Evolutionary conservation across 1,140 invertebrate species (phyloP).

Genomic region (Maniola jurtina): DNA sequence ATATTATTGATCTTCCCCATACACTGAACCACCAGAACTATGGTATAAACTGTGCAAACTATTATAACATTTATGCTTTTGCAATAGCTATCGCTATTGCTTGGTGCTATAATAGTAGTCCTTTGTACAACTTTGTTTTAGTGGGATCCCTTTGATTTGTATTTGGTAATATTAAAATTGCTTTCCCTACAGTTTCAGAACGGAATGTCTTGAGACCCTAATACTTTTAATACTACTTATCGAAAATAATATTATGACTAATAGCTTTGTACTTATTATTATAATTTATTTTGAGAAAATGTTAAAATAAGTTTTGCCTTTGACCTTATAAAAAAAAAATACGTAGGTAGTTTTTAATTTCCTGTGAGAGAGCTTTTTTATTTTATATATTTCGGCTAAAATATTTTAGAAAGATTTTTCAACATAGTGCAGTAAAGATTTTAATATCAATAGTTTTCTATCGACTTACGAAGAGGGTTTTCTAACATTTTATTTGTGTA

Average conservation of each 20-base stretch:
- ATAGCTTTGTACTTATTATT: background rate
- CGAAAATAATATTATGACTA: background rate
- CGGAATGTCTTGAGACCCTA: background rate
- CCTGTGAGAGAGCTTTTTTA: too few species aligned
- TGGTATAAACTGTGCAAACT: slow-evolving; percentile 2
- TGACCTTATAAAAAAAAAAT: too few species aligned
- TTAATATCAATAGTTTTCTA: too few species aligned
- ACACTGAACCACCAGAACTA: slow-evolving; percentile 5
- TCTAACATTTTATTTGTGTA: too few species aligned
- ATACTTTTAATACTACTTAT: background rate
- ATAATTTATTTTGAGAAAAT: background rate
- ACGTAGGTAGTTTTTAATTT: too few species aligned
- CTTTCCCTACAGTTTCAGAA: slow-evolving; percentile 8
- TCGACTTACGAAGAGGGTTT: too few species aligned
- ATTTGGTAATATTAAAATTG: slow-evolving; percentile 40
- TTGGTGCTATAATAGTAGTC: slow-evolving; percentile 1
- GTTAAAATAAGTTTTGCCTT: too few species aligned
- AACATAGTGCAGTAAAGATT: too few species aligned
- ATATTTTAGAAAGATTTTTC: too few species aligned
- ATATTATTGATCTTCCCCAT: slow-evolving; percentile 36
- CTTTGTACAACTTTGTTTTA: slow-evolving; percentile 28
- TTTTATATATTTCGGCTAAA: too few species aligned
- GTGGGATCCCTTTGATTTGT: slow-evolving; percentile 36
- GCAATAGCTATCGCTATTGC: slow-evolving; percentile 8
- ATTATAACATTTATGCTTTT: slow-evolving; percentile 8